Base-by-base conservation (phyloP, 2,797 vertebrate species). In the Percopsis omiscomaycus region DNA sequence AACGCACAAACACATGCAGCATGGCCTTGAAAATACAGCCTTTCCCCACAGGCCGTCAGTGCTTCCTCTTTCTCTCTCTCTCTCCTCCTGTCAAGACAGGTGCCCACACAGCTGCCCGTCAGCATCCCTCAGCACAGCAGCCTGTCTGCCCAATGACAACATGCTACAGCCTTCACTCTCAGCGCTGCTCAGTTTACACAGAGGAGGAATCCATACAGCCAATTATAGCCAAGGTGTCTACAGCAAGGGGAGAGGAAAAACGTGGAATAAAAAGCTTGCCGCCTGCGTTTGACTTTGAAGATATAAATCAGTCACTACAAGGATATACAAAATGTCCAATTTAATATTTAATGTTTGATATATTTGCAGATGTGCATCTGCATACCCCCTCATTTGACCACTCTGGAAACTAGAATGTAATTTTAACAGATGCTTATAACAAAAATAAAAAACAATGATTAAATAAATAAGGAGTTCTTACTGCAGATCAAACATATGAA, bases 51-150 rank as follows among this genome's bases (percentile, higher is more conserved):
- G 91, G 91, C 80, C 72, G 77, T 64, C 61, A 42, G 37, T 9
- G 5, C 63, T 42, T 60, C 42, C 47, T 53, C 68, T 62, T 65
- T 65, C 59, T 2, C 56, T 75, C 70, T 81, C 37, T 77, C 66
- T 37, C 48, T 46, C 50, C 15, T n/a, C 4, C n/a, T 15, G 13
- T 55, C 54, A n/a, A 86, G 86, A 81, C 88, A 92, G 92, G 91
- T 92, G 90, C 82, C 87, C 83, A 82, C 81, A 77, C 88, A 93
- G 88, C 85, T 91, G 90, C 84, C 91, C 77, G 67, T 87, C 81
- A 89, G 85, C 89, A 68, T 80, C 76, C 81, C 79, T 89, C 67
- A 69, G 67, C 56, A 4, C 9, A 61, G 73, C 74, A 55, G 61
- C 68, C 68, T 79, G 77, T 82, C 84, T 74, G 68, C 72, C 69